Conservation (phyloP, 2,113 vertebrate species). For the Pseudorasbora parva region DNA sequence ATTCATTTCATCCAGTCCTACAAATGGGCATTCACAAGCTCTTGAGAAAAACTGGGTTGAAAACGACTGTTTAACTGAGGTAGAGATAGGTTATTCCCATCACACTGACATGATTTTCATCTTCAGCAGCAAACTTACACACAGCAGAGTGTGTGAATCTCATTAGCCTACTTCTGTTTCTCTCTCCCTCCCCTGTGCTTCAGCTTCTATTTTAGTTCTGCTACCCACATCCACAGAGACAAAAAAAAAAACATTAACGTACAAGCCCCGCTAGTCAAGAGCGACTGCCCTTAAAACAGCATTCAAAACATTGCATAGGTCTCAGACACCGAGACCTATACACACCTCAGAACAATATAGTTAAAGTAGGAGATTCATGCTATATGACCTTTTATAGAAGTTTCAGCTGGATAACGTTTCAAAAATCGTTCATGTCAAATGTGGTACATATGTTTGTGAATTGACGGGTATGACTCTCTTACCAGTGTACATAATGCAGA, state of each 20-base stretch:
- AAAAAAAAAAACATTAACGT: neutral
- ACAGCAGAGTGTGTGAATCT: constrained; percentile 44
- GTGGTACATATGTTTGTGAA: neutral
- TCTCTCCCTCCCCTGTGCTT: constrained; percentile 11
- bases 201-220: constrained; percentile 16
- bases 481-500: neutral
- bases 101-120: constrained; percentile 14
- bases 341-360: neutral
- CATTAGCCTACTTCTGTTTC: constrained; percentile 59
- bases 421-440: neutral
- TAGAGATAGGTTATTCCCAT: neutral
- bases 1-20: neutral
- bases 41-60: neutral
- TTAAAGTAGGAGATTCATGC: neutral
- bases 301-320: neutral
- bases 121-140: constrained; percentile 9
- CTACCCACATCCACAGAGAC: neutral
- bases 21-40: neutral
- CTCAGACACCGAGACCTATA: neutral
- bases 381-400: neutral
- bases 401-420: no score
- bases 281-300: neutral
- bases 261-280: neutral
- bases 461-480: neutral
- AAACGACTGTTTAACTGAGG: neutral